These are phyloP conservation scores for Protophormia terraenovae DNA, from an alignment of 2,888 invertebrate species.

Conservation along the genomic window DNA sequence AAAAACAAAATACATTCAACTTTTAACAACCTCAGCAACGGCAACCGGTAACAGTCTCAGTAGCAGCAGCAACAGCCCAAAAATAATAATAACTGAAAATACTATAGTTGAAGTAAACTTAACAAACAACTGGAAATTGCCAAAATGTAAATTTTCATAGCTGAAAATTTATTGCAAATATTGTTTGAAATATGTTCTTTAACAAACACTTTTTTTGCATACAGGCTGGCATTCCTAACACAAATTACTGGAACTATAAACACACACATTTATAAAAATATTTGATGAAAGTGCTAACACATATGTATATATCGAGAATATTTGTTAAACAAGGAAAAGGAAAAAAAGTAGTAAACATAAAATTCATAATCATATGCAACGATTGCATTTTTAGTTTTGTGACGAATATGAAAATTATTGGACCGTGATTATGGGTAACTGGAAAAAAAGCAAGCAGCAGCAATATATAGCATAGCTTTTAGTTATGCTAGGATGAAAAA, in stretches of 20 bases:
- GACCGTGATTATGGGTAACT: slow-evolving; percentile 47
- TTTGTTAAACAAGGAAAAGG: background rate
- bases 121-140: slow-evolving; percentile 76
- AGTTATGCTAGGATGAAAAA: too few relatives aligned
- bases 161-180: slow-evolving; percentile 68
- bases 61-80: background rate
- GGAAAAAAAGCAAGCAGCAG: background rate
- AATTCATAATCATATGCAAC: slow-evolving; percentile 55
- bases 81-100: background rate
- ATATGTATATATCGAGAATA: background rate
- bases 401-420: slow-evolving; percentile 55
- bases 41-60: slow-evolving; percentile 34
- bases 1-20: slow-evolving; percentile 25
- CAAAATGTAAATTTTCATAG: slow-evolving; percentile 77
- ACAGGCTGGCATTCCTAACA: slow-evolving; percentile 12
- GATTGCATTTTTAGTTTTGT: slow-evolving; percentile 41
- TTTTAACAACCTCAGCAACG: slow-evolving; percentile 38
- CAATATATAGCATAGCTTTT: too few relatives aligned
- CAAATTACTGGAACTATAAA: slow-evolving; percentile 15
- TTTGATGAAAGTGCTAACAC: slow-evolving; percentile 12
- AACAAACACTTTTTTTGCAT: slow-evolving; percentile 18
- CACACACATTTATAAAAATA: background rate
- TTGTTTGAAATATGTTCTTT: slow-evolving; percentile 63
- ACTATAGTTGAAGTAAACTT: slow-evolving; percentile 10
- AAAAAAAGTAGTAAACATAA: background rate